Evolutionary conservation across 2,113 vertebrate genomes (phyloP).

Genomic region (Lontra canadensis): DNA sequence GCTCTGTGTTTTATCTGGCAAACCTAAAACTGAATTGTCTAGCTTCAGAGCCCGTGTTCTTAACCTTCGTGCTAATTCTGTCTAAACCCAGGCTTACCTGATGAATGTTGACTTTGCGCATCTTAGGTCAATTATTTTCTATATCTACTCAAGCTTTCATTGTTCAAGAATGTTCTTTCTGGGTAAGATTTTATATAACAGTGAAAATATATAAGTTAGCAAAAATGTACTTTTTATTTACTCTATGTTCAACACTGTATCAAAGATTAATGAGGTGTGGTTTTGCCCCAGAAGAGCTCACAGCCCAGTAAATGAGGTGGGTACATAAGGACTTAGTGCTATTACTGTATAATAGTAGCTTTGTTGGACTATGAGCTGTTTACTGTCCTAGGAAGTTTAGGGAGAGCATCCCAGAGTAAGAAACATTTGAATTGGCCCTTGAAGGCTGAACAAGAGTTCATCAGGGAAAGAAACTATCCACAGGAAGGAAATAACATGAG

Average conservation of each 20-base stretch:
- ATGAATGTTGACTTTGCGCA: background rate
- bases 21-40: background rate
- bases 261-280: background rate
- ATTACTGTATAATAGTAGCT: background rate
- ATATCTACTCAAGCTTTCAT: background rate
- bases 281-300: background rate
- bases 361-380: background rate
- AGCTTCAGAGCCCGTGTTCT: background rate
- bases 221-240: background rate
- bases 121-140: background rate
- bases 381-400: background rate
- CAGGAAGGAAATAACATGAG: background rate
- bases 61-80: background rate
- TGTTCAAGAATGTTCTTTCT: background rate
- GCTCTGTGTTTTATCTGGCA: background rate
- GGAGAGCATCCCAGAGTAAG: background rate
- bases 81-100: background rate
- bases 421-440: background rate
- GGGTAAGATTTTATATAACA: background rate
- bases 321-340: background rate
- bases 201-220: background rate
- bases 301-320: background rate
- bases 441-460: background rate
- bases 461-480: background rate
- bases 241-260: background rate